A percentile compares a stretch with the other conserved stretches of the same genome.
These are phyloP conservation scores for Steinernema khuongi DNA, from an alignment of 1,140 invertebrate species.

Conservation along the genomic window DNA sequence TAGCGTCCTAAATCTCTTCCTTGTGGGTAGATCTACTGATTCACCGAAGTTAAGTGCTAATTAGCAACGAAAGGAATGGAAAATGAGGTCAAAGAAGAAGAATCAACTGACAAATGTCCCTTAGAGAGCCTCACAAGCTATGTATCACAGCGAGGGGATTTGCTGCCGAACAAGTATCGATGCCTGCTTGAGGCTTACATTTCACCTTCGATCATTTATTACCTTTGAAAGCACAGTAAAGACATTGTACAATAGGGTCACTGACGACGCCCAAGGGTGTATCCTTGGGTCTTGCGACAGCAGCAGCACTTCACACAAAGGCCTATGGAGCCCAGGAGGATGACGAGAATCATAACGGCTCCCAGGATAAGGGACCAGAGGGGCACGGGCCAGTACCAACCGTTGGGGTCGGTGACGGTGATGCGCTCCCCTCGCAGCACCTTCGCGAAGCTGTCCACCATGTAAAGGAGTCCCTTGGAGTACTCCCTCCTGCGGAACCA, in stretches of 20 bases:
- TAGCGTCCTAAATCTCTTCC: no score
- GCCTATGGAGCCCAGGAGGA: neutral
- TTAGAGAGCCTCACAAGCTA: no score
- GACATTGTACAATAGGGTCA: neutral
- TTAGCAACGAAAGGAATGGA: no score
- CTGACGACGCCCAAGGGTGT: neutral
- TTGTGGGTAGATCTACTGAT: no score
- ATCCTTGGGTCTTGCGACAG: neutral
- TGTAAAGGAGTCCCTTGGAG: conserved; percentile 23
- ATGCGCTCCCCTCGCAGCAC: conserved; percentile 14
- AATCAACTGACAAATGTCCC: no score
- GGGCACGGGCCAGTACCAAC: conserved; percentile 24
- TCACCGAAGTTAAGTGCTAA: no score
- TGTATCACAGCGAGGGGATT: no score
- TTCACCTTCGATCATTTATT: no score
- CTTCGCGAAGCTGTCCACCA: conserved; percentile 21
- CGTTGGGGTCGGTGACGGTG: conserved; percentile 14
- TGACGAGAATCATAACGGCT: neutral
- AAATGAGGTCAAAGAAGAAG: no score
- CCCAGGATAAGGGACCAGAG: conserved; percentile 24
- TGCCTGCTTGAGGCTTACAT: no score
- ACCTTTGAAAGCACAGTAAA: neutral
- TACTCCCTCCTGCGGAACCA: conserved; percentile 28
- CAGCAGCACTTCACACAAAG: conserved; percentile 20
- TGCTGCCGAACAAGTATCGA: no score